These are phyloP conservation scores for Poecilia latipinna DNA, from an alignment of 2,113 vertebrate genomes.

Conservation along the genomic window DNA sequence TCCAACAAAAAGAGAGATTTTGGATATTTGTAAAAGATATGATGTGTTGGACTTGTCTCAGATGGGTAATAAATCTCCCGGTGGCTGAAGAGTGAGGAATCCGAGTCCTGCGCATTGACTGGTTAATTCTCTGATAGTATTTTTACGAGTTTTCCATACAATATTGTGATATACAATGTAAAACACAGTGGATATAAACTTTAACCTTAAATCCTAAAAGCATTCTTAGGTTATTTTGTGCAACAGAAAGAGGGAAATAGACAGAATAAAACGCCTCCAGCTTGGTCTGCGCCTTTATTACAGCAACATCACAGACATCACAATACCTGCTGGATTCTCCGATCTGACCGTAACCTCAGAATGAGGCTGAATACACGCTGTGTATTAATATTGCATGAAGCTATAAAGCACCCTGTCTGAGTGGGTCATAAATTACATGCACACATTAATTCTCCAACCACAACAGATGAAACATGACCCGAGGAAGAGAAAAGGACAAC, in stretches of 20 bases:
- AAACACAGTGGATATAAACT: background rate
- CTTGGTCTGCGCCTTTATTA: constrained; percentile 25
- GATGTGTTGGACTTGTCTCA: too few relatives aligned
- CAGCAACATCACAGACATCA: constrained; percentile 31
- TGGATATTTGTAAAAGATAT: too few relatives aligned
- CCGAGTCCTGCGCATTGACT: too few relatives aligned
- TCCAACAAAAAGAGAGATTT: too few relatives aligned
- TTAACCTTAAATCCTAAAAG: background rate
- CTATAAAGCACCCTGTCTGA: constrained; percentile 54
- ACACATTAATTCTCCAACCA: constrained; percentile 32
- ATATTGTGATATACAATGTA: background rate
- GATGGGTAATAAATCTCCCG: too few relatives aligned
- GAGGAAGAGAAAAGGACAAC: constrained; percentile 22
- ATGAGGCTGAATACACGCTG: constrained; percentile 32
- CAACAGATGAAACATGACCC: constrained; percentile 40
- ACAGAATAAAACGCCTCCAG: background rate
- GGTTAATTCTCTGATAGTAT: too few relatives aligned
- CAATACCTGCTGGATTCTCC: constrained; percentile 13
- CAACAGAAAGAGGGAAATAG: background rate
- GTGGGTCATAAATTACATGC: constrained; percentile 57
- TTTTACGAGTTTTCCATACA: too few relatives aligned
- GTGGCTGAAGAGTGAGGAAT: too few relatives aligned
- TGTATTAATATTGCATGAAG: constrained; percentile 66
- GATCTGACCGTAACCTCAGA: constrained; percentile 31
- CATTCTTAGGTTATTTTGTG: background rate